A percentile compares a stretch with the other conserved stretches of the same genome.
phyloP scores from a whole-genome alignment of 2,113 vertebrate species.

The Carassius gibelio region DNA sequence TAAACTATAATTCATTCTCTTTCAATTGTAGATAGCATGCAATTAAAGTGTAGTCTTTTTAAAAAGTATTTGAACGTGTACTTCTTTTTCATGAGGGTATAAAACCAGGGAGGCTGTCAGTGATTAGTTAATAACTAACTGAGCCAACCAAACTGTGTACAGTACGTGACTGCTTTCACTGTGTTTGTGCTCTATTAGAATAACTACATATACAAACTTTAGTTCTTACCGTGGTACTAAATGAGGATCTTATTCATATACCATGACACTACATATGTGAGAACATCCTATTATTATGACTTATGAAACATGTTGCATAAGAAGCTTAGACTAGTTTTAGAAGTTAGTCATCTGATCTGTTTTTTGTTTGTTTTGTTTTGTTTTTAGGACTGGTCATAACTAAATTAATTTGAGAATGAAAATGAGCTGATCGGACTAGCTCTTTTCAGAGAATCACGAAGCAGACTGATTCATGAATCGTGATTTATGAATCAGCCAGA shows the following conservation, averaged over 20 bases:
- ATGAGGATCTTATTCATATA: not conserved
- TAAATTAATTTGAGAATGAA: not conserved
- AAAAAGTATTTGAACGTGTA: not conserved
- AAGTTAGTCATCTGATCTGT: not conserved
- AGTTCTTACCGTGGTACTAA: not conserved
- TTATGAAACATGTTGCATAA: not conserved
- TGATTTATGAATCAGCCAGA: not conserved
- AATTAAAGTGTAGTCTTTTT: not conserved
- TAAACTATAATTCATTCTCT: not conserved
- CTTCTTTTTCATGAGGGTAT: not conserved
- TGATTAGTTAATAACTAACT: not conserved
- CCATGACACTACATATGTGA: not conserved
- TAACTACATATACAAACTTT: not conserved
- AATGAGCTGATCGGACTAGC: not conserved
- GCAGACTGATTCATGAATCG: not conserved
- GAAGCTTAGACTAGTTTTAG: not conserved
- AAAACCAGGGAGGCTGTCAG: not conserved
- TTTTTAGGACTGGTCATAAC: not conserved
- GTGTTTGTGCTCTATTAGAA: not conserved
- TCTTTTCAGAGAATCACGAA: not conserved
- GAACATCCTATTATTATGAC: too few species aligned
- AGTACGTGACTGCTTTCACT: not conserved
- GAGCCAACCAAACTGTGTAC: not conserved
- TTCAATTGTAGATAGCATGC: not conserved
- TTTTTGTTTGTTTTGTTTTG: not conserved